Conservation (phyloP, 2,888 invertebrate species). For the Ophion costatus region DNA sequence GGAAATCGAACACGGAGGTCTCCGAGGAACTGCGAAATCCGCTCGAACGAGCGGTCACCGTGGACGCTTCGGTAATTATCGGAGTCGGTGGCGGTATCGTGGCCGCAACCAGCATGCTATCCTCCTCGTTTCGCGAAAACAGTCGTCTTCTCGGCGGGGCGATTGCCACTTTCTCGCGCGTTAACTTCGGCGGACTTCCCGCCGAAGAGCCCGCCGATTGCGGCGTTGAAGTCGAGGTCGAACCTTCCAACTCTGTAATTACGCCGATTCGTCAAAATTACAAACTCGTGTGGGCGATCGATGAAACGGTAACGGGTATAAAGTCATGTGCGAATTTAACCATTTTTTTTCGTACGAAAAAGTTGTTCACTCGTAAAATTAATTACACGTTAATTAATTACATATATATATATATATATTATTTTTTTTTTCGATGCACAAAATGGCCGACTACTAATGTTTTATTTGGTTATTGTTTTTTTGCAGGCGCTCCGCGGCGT, state of each 20-base stretch:
- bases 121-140: conserved; percentile 87
- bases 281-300: not conserved
- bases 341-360: no score
- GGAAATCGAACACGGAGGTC: conserved; percentile 88
- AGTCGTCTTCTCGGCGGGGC: conserved; percentile 84
- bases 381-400: no score
- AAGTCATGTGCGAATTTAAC: no score
- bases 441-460: no score
- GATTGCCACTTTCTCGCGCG: conserved; percentile 82
- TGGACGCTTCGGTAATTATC: conserved; percentile 71
- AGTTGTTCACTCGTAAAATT: no score
- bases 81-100: conserved; percentile 77
- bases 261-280: not conserved
- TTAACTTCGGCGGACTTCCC: conserved; percentile 84
- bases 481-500: no score
- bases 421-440: no score
- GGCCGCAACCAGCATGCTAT: conserved; percentile 72
- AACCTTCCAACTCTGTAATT: conserved; percentile 62
- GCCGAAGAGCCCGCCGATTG: conserved; percentile 78
- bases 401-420: no score
- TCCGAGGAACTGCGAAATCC: conserved; percentile 86
- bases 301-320: no score
- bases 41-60: conserved; percentile 83
- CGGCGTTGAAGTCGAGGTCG: conserved; percentile 79
- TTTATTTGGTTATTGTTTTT: no score